Evolutionary conservation across 2,797 vertebrate species (phyloP).

Genomic region (Pelochelys cantorii): DNA sequence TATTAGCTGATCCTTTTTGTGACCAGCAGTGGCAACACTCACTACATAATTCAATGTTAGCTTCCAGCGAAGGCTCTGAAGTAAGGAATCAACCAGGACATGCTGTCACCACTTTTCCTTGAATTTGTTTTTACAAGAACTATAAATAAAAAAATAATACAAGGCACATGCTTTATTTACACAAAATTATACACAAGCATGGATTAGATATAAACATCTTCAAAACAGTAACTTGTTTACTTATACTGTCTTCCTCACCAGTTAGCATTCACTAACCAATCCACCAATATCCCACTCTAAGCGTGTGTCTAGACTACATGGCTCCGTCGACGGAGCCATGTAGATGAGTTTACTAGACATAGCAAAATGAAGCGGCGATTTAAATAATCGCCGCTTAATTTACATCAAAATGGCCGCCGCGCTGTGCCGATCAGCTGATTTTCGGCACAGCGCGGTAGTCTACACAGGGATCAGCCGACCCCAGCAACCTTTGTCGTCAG

Average conservation of each 20-base stretch:
- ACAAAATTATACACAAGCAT: conserved; percentile 1
- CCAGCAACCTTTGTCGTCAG: too few species aligned
- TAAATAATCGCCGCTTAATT: too few species aligned
- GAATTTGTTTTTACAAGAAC: conserved; percentile 11
- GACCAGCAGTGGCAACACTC: conserved; percentile 12
- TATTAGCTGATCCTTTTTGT: conserved; percentile 1
- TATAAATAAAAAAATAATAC: conserved; percentile 16
- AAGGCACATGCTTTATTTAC: background rate
- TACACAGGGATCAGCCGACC: too few species aligned
- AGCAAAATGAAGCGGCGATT: too few species aligned
- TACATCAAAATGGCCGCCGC: too few species aligned
- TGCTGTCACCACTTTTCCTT: background rate
- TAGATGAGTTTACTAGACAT: too few species aligned
- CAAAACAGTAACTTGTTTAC: background rate
- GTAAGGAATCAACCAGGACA: background rate
- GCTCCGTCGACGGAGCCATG: too few species aligned
- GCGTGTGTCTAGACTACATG: too few species aligned
- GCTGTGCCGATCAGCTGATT: too few species aligned
- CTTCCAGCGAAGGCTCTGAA: conserved; percentile 11
- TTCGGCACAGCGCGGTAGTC: too few species aligned
- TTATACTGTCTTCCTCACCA: background rate
- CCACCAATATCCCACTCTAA: accelerated
- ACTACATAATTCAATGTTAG: background rate
- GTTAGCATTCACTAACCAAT: background rate
- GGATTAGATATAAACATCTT: conserved; percentile 5